Conservation (phyloP, 2,888 invertebrate species). For the Calameuta pallipes region DNA sequence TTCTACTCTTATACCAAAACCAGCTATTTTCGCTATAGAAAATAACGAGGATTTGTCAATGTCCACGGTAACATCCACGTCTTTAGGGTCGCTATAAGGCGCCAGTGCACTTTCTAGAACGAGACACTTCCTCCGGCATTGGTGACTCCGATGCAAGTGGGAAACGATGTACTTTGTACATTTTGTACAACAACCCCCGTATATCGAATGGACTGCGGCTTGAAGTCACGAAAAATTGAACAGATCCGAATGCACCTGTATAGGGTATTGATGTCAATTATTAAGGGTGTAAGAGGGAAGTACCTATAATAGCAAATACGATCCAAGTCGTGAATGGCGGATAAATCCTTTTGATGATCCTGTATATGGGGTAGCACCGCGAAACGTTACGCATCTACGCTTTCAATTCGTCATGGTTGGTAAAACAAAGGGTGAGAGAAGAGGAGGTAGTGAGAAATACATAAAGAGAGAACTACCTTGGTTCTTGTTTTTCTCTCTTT, state of each 20-base stretch:
- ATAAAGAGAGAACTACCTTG: slow-evolving; percentile 9
- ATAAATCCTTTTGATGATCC: neutral
- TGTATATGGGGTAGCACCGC: neutral
- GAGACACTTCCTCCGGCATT: neutral
- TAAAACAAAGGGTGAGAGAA: slow-evolving; percentile 7
- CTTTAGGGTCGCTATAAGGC: neutral
- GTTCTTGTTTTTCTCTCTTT: slow-evolving; percentile 16
- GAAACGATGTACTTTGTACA: neutral
- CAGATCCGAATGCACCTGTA: neutral
- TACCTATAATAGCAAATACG: neutral
- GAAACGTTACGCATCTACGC: neutral
- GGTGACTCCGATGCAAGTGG: neutral
- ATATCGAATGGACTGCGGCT: neutral
- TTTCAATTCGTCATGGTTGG: slow-evolving; percentile 14
- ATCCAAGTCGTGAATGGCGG: neutral
- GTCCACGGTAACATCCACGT: neutral
- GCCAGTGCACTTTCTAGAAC: neutral
- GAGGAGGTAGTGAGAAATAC: neutral
- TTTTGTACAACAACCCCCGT: neutral
- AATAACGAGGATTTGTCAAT: neutral
- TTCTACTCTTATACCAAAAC: neutral
- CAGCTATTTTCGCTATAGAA: neutral
- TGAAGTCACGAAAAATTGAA: neutral
- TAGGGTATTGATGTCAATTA: neutral
- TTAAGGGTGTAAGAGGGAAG: neutral